Percentiles rank a stretch among this genome's conserved stretches.
Evolutionary conservation across 2,113 vertebrate species (phyloP).

Genomic region (Cygnus atratus): DNA sequence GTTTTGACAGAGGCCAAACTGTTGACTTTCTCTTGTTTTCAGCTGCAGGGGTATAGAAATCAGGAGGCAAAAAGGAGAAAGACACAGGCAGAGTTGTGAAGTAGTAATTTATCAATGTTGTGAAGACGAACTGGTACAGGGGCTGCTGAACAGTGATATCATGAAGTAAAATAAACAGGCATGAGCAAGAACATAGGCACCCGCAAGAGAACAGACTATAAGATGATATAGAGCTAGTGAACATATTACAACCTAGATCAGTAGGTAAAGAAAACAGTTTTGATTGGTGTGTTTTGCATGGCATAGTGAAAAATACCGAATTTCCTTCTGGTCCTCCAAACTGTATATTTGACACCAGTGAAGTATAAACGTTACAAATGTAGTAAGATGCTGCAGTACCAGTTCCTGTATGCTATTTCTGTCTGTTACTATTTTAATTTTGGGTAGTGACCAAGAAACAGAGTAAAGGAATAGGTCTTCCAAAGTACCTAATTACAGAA

Average conservation of each 20-base stretch:
- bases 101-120: not conserved
- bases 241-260: not conserved
- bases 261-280: not conserved
- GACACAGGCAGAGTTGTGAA: not conserved
- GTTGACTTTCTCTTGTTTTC: not conserved
- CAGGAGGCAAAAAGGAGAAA: not conserved
- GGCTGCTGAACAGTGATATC: not conserved
- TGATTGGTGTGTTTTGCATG: not conserved
- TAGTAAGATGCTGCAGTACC: not conserved
- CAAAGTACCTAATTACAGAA: not conserved
- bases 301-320: not conserved
- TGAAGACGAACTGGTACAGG: not conserved
- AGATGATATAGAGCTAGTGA: not conserved
- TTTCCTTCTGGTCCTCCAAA: not conserved
- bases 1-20: not conserved
- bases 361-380: not conserved
- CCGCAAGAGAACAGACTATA: not conserved
- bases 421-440: not conserved
- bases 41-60: not conserved
- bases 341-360: not conserved
- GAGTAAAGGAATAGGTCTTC: not conserved
- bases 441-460: not conserved
- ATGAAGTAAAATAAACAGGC: not conserved
- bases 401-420: not conserved
- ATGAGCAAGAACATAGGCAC: not conserved